These are phyloP conservation scores for Ctena decussata DNA, from an alignment of 2,888 invertebrate species.

Conservation along the genomic window DNA sequence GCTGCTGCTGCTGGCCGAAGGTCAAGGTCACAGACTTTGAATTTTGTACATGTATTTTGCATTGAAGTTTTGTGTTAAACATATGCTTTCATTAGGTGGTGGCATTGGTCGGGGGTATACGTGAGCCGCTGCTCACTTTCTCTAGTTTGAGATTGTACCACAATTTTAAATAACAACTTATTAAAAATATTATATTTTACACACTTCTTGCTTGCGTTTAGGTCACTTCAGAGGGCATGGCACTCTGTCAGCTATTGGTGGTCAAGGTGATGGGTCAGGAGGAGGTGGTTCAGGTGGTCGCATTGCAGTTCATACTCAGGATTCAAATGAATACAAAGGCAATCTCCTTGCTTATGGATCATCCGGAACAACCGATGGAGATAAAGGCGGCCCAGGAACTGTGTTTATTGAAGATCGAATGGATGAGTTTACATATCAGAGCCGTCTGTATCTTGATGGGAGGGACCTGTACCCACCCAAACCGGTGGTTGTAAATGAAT, in stretches of 20 bases:
- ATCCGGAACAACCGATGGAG: slow-evolving; percentile 59
- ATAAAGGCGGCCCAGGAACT: slow-evolving; percentile 77
- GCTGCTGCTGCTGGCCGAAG: too few relatives aligned
- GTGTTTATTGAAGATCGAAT: slow-evolving; percentile 76
- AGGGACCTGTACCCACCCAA: slow-evolving; percentile 66
- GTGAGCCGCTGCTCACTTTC: too few relatives aligned
- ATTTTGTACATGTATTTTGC: too few relatives aligned
- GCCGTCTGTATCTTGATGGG: slow-evolving; percentile 74
- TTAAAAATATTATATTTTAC: too few relatives aligned
- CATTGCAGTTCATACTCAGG: slow-evolving; percentile 70
- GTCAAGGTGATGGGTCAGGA: slow-evolving; percentile 60
- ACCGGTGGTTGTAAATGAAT: slow-evolving; percentile 71
- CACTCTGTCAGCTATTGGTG: slow-evolving; percentile 70
- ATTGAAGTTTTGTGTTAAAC: too few relatives aligned
- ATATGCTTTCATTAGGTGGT: too few relatives aligned
- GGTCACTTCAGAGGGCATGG: slow-evolving; percentile 78
- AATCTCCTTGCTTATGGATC: slow-evolving; percentile 69
- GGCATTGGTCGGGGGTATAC: too few relatives aligned
- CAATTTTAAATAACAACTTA: too few relatives aligned
- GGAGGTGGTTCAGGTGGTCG: slow-evolving; percentile 80
- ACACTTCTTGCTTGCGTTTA: too few relatives aligned
- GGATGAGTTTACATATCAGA: slow-evolving; percentile 24
- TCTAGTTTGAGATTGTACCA: too few relatives aligned
- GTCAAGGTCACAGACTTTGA: too few relatives aligned
- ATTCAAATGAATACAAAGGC: slow-evolving; percentile 73